phyloP scores from a whole-genome alignment of 30 jellyfish, hydroid and myxozoan genomes.

The Catostylus mosaicus region DNA sequence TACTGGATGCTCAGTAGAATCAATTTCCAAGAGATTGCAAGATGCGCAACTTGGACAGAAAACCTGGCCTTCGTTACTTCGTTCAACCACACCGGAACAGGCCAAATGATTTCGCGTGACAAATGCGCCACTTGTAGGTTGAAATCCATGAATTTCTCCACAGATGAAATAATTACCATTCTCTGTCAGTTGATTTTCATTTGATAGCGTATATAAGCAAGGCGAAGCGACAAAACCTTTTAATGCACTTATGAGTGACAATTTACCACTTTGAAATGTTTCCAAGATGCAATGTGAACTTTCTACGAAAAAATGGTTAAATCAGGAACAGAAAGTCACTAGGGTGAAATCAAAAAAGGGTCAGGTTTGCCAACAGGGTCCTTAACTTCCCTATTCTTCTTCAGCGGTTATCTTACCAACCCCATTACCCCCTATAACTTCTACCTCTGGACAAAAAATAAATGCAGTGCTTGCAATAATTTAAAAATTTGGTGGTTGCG shows the following conservation, averaged over 20 bases:
- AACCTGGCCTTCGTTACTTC: neutral
- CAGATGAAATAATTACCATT: conserved; percentile 26
- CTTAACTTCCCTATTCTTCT: too few relatives aligned
- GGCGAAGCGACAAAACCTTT: conserved; percentile 69
- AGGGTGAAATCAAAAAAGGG: too few relatives aligned
- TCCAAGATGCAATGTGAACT: conserved; percentile 1
- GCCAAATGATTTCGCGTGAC: conserved; percentile 33
- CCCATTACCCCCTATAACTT: too few relatives aligned
- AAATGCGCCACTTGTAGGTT: neutral
- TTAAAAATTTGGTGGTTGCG: too few relatives aligned
- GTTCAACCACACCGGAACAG: conserved; percentile 4
- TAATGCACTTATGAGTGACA: conserved; percentile 36
- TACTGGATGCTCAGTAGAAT: neutral
- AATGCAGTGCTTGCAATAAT: too few relatives aligned
- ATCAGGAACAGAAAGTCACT: too few relatives aligned
- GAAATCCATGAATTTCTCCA: conserved; percentile 7
- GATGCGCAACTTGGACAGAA: conserved; percentile 23
- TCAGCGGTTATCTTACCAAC: too few relatives aligned
- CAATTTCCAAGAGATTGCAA: neutral
- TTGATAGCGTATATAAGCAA: conserved; percentile 13
- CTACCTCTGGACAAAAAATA: too few relatives aligned
- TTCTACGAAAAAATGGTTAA: conserved; percentile 3
- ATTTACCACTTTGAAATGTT: conserved; percentile 16
- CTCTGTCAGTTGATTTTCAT: neutral
- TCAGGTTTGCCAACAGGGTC: too few relatives aligned